Base-by-base conservation (phyloP, 2,888 invertebrate genomes). In the Apeira syringaria region DNA sequence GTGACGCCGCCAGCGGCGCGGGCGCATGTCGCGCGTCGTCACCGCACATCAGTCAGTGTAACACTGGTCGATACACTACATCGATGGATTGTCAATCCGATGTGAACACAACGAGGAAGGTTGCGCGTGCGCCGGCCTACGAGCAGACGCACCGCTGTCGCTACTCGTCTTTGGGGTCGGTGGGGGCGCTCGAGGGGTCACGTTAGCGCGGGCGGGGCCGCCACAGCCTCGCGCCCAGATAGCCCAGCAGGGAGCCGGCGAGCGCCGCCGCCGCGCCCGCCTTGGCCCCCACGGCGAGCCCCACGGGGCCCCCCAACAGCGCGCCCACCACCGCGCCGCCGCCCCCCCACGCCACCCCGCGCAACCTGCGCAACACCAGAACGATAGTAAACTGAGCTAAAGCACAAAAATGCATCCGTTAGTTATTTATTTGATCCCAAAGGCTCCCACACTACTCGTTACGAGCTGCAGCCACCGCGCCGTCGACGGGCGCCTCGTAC, bases 311-410 rank as follows among this genome's bases (percentile, higher is more conserved):
- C 6, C 72, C 80, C 51, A 62, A 49, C 57, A 72, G 58, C 51
- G 77, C 78, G 27, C 83, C 83, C 42, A 59, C 53, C 48, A 58
- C 59, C 40, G 80, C 82, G 12, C 81, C 80, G 10, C 72, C 67
- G 44, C 51, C 63, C 20, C 74, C 64, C 55, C 56, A 59, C 44
- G 71, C 71, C 36, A 71, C 74, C 32, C 58, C 72, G 1, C 69
- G 65, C 36, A 78, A 5, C 39, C 78, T 74, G 59, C n/a, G n/a
- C n/a, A n/a, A 15, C 32, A 20, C 20, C n/a, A 7, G 6, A 7
- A 20, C 20, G 6, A 20, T n/a, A n/a, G n/a, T n/a, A n/a, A n/a
- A n/a, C n/a, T n/a, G n/a, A n/a, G n/a, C n/a, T n/a, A n/a, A n/a
- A n/a, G n/a, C n/a, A n/a, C n/a, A n/a, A n/a, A n/a, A n/a, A n/a